Evolutionary conservation across 2,113 vertebrate species (phyloP), one percentile per base, ranked within the genome.

Genomic region (Petaurus breviceps): DNA sequence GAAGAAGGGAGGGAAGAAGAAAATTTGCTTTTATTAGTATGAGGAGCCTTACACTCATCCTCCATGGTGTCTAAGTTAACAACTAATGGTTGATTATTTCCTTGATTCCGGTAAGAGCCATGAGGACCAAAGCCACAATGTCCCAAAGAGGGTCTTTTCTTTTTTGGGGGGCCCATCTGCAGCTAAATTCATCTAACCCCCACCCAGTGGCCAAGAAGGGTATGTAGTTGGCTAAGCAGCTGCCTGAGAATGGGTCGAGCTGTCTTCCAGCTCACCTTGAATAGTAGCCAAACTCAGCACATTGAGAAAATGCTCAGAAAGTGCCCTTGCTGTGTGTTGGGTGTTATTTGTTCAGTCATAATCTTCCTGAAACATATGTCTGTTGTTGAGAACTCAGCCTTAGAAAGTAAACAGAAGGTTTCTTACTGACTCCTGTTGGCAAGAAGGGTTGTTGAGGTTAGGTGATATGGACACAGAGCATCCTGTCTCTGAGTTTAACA

Each of bases 261-360:
- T 90, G 90, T 97, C 96, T 96, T 92, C 53, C n/a, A 5, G 96
- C 97, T 98, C 96, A 96, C 98, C 98, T 98, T 96, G 95, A 98
- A 97, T 91, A 0, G 0, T 6, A 50, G 98, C 97, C 98, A 97
- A 96, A 49, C 52, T 4, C 0, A 0, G 52, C 22, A 25, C 0
- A n/a, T 49, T 95, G 98, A 95, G 95, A 97, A 51, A 53, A 9
- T 26, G 95, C 51, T 9, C 3, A 0, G 54, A 10, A 2, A 61
- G 91, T 1, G 9, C 77, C 43, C 92, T 97, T 55, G 92, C 97
- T 89, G 1, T 50, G 0, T 11, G 4, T 11, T 93, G 0, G 51
- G 0, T 11, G 5, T 11, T 93, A 11, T 92, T 98, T 96, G 96
- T 91, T 97, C 94, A 98, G 97, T 77, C 47, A 9, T 46, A 43